Conservation (phyloP, 2,113 vertebrate genomes). For the Columba janthina region DNA sequence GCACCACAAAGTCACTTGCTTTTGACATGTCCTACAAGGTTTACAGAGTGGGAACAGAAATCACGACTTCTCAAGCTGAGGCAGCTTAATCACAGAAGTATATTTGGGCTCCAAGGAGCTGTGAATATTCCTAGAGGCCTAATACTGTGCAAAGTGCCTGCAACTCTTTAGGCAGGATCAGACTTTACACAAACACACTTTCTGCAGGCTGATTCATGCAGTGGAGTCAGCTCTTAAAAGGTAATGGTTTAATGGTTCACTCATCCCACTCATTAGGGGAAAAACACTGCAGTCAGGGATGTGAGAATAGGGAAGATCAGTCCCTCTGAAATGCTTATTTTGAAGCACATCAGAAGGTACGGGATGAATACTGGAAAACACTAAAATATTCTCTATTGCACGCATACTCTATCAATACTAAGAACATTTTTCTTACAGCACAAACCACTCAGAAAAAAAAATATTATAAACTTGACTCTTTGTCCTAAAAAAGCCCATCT, state of each 20-base stretch:
- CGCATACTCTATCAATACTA: not conserved
- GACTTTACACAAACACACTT: not conserved
- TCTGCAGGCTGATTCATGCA: not conserved
- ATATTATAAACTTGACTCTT: not conserved
- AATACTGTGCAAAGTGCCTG: not conserved
- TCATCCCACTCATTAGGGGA: not conserved
- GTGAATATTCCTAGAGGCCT: not conserved
- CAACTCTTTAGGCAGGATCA: not conserved
- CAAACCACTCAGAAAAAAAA: not conserved
- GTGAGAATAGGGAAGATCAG: not conserved
- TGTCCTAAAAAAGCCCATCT: not conserved
- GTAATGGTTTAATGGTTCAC: not conserved
- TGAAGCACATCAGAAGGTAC: not conserved
- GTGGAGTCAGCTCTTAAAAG: not conserved
- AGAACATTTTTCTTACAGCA: not conserved
- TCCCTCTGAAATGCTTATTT: not conserved
- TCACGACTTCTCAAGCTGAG: not conserved
- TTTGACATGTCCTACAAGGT: not conserved
- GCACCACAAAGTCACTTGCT: not conserved
- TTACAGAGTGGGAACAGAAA: not conserved
- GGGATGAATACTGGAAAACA: not conserved
- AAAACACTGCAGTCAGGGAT: not conserved
- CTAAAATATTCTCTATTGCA: not conserved
- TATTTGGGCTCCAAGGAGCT: not conserved
- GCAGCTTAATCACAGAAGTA: not conserved